Evolutionary conservation across 1,140 invertebrate genomes (phyloP).

Genomic region (Drosophila funebris): DNA sequence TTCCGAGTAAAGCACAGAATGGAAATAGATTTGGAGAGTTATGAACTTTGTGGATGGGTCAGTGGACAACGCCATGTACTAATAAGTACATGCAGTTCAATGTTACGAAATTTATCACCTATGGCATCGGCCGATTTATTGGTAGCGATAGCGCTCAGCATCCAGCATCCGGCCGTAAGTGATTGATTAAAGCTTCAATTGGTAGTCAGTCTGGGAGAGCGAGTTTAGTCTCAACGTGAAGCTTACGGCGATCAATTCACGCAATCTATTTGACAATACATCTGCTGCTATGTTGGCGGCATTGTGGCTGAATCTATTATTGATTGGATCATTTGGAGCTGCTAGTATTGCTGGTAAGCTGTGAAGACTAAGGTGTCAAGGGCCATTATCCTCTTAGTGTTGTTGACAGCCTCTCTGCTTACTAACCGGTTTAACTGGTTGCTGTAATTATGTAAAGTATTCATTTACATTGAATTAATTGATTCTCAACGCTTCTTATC

Average conservation of each 20-base stretch:
- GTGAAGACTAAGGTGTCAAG: not conserved
- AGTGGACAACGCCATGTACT: not conserved
- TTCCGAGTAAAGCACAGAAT: slow-evolving; percentile 61
- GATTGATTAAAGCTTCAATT: slow-evolving; percentile 29
- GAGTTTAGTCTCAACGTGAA: slow-evolving; percentile 49
- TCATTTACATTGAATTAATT: slow-evolving; percentile 17
- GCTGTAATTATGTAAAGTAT: slow-evolving; percentile 5
- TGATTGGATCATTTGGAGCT: slow-evolving; percentile 20
- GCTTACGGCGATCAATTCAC: slow-evolving; percentile 24
- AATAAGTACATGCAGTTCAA: not conserved
- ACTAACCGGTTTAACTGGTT: slow-evolving; percentile 52
- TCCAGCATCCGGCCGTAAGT: not conserved
- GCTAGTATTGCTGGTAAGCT: slow-evolving; percentile 43
- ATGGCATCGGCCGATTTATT: slow-evolving; percentile 27
- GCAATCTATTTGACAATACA: not conserved
- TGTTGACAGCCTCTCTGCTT: not conserved
- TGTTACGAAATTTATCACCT: slow-evolving; percentile 20
- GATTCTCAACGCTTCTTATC: slow-evolving; percentile 18
- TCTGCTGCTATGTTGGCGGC: slow-evolving; percentile 33
- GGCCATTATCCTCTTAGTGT: not conserved
- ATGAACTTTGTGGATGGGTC: not conserved
- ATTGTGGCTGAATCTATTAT: slow-evolving; percentile 21
- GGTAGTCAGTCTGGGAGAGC: slow-evolving; percentile 8
- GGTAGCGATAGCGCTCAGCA: slow-evolving; percentile 11
- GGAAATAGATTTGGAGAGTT: slow-evolving; percentile 28